These are phyloP conservation scores for Borostomias antarcticus DNA, from an alignment of 2,797 vertebrate species.

Conservation along the genomic window DNA sequence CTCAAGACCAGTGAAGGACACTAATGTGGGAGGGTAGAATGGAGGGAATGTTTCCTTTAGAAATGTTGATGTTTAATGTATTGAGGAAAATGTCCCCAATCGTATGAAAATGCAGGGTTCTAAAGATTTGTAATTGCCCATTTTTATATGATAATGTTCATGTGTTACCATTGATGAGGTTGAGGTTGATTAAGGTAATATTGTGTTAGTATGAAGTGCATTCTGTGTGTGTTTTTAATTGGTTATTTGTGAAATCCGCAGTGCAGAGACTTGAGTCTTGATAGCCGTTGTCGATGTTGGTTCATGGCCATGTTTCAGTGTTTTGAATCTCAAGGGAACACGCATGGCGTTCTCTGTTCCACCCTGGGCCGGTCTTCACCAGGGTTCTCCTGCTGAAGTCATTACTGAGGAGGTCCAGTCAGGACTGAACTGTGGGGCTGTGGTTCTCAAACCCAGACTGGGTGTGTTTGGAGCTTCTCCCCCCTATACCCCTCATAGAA, in stretches of 20 bases:
- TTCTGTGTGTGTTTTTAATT: not conserved
- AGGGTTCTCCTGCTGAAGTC: not conserved
- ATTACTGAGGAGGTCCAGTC: not conserved
- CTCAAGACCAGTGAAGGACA: too few relatives aligned
- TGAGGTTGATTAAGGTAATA: not conserved
- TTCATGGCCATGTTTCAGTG: slow-evolving; percentile 7
- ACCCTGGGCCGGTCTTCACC: not conserved
- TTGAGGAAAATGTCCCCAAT: slow-evolving; percentile 10
- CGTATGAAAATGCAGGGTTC: slow-evolving; percentile 8
- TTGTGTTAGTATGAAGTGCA: slow-evolving; percentile 12
- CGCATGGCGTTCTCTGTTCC: not conserved
- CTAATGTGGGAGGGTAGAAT: too few relatives aligned
- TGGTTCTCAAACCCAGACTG: not conserved
- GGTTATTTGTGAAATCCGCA: not conserved
- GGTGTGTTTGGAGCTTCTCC: not conserved
- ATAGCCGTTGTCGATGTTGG: not conserved
- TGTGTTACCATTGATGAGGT: slow-evolving; percentile 31
- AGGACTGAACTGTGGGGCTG: not conserved
- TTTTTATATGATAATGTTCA: slow-evolving; percentile 11
- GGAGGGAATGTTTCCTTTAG: too few relatives aligned
- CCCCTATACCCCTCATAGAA: too few relatives aligned
- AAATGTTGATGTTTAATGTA: slow-evolving; percentile 9
- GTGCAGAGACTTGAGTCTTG: slow-evolving; percentile 1
- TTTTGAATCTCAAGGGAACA: slow-evolving; percentile 69
- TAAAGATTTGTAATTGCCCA: slow-evolving; percentile 30